Evolutionary conservation across 2,113 vertebrate genomes (phyloP).

Genomic region (Myiagra hebetior): DNA sequence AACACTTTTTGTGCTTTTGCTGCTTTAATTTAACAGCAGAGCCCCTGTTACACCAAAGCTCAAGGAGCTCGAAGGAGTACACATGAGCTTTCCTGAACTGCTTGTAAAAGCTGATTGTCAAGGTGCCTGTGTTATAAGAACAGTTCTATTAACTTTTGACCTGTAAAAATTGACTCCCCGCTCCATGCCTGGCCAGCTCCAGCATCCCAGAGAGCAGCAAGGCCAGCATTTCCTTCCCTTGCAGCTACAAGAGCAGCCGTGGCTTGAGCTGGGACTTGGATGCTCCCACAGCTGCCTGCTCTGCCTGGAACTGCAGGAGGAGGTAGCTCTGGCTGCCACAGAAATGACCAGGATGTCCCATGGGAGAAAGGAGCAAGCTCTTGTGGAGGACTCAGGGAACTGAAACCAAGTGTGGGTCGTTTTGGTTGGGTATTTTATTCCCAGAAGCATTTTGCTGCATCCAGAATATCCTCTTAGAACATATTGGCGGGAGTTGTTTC

Average conservation of each 20-base stretch:
- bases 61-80: accelerated
- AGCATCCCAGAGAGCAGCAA: background rate
- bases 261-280: background rate
- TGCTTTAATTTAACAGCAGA: background rate
- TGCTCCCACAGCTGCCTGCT: background rate
- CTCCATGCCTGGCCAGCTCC: background rate
- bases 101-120: background rate
- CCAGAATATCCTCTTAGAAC: background rate
- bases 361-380: background rate
- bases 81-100: background rate
- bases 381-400: background rate
- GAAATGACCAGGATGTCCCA: background rate
- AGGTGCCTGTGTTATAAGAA: background rate
- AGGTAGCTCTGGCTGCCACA: background rate
- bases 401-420: accelerated
- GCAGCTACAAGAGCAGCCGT: background rate
- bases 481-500: background rate
- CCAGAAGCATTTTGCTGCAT: background rate
- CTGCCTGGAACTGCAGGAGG: background rate
- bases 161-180: background rate
- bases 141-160: background rate
- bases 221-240: background rate
- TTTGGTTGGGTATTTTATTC: background rate
- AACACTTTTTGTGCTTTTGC: background rate
- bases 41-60: accelerated